These are phyloP conservation scores for Clarias magur DNA, from an alignment of 2,113 vertebrate species.

Conservation along the genomic window DNA sequence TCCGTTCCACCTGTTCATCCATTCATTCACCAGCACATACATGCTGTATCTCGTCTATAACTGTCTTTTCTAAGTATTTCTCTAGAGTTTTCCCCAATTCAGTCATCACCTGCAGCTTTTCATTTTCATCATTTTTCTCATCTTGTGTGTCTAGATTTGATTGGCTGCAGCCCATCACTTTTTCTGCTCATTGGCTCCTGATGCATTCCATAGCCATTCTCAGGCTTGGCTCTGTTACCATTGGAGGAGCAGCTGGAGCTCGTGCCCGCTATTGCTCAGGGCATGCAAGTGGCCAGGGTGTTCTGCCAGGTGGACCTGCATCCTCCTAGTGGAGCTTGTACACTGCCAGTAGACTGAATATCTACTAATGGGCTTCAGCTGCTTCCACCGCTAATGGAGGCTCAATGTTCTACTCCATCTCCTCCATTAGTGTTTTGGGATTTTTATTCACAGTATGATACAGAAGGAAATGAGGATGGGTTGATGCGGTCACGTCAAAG, in stretches of 20 bases:
- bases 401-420: conserved; percentile 27
- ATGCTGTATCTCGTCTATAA: not conserved
- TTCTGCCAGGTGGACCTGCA: conserved; percentile 42
- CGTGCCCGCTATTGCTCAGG: conserved; percentile 12
- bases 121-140: conserved; percentile 32
- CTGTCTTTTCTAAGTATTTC: not conserved
- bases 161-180: not conserved
- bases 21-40: not conserved
- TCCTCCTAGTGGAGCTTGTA: conserved; percentile 1
- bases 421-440: conserved; percentile 33
- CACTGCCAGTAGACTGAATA: conserved; percentile 27
- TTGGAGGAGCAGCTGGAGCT: conserved; percentile 44
- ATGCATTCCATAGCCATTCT: conserved; percentile 16
- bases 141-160: conserved; percentile 15
- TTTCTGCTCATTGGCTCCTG: conserved; percentile 22
- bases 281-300: conserved; percentile 25
- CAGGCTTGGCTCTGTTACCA: conserved; percentile 28
- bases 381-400: conserved; percentile 41
- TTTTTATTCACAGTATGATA: conserved; percentile 13
- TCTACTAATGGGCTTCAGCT: conserved; percentile 51
- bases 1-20: not conserved
- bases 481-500: conserved; percentile 12
- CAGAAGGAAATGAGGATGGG: conserved; percentile 19
- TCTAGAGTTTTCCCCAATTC: not conserved
- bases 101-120: conserved; percentile 35